Base-by-base conservation (phyloP, 1,140 invertebrate species). In the Neomicropteryx cornuta region DNA sequence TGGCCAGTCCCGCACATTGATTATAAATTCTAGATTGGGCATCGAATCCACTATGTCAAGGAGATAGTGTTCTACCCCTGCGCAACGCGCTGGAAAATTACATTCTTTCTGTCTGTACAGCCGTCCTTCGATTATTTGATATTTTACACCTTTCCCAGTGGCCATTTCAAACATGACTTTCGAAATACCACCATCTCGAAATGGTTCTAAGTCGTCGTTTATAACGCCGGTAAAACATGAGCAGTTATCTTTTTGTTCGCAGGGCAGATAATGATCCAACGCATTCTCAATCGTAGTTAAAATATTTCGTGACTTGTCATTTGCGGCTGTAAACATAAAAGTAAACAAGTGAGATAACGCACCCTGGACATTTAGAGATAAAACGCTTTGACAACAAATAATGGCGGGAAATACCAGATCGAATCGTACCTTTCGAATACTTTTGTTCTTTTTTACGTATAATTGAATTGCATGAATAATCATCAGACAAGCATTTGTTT, bases 1-100 rank as follows among this genome's bases (percentile, higher is more conserved):
- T 11, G 94, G 93, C 79, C 87, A 96, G 60, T 98, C 93, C 42
- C 87, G 72, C 0, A 83, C 85, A 57, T 97, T 97, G 2, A 97
- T 63, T 21, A 92, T 68, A 33, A 97, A 63, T 57, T 97, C 92
- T 68, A 86, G 80, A 56, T 97, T 75, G 3, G 85, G 76, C 33
- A 94, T 53, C 40, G 80, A 72, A 11, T 60, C 45, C 34, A 72
- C 58, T 28, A 83, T 51, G 44, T 77, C 64, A 4, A 78, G 66
- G 8, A 91, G 54, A 60, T 96, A 98, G 66, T 97, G 77, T 60
- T 98, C 92, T 20, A 97, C 73, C 28, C 94, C 94, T 48, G 75
- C 70, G 64, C 93, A 97, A 52, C 94, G 71, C 6, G 82, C 71
- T 18, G 90, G 90, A 66, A 97, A 97, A 75, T 93, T 84, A 52